Base-by-base conservation (phyloP, 2,113 vertebrate genomes). In the Lontra canadensis region DNA sequence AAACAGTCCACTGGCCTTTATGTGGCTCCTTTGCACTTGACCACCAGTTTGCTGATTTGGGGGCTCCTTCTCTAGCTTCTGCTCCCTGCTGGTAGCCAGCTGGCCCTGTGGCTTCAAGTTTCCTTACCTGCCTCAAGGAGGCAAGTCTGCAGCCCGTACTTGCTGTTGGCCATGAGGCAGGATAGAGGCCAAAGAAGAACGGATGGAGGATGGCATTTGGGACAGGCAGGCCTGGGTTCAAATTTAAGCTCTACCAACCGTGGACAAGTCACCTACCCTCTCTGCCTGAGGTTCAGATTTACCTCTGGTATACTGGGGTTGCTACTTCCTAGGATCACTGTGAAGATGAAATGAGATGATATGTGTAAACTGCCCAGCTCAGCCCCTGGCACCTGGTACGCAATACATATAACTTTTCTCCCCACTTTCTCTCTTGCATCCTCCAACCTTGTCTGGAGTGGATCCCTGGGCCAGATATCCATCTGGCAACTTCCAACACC, bases 401-500 rank as follows among this genome's bases (percentile, higher is more conserved):
- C 52, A 67, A 6, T 79, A 39, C 36, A 36, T 57, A 34, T 7
- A 89, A 74, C 23, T 92, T 25, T 78, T 29, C 69, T 94, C 44
- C 39, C 69, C 6, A 47, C 29, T 74, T 87, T 91, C 49, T 91
- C 23, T 88, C 73, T 55, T 47, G 26, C 17, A 25, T 23, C 67
- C 36, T 6, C 26, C 18, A 25, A 34, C 39, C 49, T 76, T 73
- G 34, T 67, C 69, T 88, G 44, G 42, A 88, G 86, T 39, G 20
- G 80, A 86, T 85, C 57, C 14, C 6, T 42, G 87, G 96, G 26
- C 63, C 82, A 90, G 42, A 94, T 67, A 96, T 52, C 74, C 83
- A 94, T 42, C 91, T 96, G 96, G 92, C 88, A 96, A 12, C 61
- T 79, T 44, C 26, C n/a, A 17, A 88, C 79, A 90, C 69, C 57